Conservation (phyloP, 2,888 invertebrate species). For the Cephus sareptanus region DNA sequence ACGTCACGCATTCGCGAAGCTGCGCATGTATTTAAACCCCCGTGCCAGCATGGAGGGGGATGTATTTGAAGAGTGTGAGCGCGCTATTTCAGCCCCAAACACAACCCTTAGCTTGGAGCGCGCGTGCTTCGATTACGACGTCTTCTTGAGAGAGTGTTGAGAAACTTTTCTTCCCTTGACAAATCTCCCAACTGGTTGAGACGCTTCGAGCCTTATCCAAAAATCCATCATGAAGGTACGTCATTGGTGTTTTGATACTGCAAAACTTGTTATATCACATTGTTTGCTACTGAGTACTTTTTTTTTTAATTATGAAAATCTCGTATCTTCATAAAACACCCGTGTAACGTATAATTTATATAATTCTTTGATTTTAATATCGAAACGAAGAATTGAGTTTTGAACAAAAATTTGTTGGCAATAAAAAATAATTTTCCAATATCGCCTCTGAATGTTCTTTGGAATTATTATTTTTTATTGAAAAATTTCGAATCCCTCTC, state of each 20-base stretch:
- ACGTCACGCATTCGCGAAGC: not conserved
- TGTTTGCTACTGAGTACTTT: not conserved
- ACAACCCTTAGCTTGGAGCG: conserved; percentile 33
- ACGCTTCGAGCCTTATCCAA: not conserved
- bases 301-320: not conserved
- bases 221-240: not conserved
- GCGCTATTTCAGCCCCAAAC: conserved; percentile 48
- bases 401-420: not conserved
- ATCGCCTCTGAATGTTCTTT: not conserved
- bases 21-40: conserved; percentile 45
- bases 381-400: not conserved
- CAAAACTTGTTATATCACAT: not conserved
- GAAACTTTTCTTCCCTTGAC: not conserved
- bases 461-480: not conserved
- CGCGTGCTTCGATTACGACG: conserved; percentile 2
- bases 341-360: not conserved
- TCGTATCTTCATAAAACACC: not conserved
- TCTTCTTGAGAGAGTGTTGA: not conserved
- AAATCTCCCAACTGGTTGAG: not conserved
- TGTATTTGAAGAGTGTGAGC: conserved; percentile 51
- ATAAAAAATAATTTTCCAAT: not conserved
- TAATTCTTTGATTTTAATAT: not conserved
- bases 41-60: conserved; percentile 37
- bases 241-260: not conserved
- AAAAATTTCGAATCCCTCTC: not conserved